Base-by-base conservation (phyloP, 2,113 vertebrate genomes). In the Brachirus orientalis region DNA sequence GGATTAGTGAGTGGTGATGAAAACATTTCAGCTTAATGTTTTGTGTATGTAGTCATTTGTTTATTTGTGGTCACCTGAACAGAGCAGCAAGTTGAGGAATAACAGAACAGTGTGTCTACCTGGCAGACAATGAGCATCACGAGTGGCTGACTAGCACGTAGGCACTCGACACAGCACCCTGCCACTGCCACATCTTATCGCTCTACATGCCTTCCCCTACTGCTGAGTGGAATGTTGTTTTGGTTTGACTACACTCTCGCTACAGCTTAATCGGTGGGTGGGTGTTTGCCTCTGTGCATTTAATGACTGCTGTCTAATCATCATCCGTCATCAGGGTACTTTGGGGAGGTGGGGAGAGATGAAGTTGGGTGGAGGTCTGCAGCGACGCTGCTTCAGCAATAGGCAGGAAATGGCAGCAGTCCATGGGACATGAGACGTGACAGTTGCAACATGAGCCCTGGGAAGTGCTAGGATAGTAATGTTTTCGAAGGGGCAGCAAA, bases 141-240 rank as follows among this genome's bases (percentile, higher is more conserved):
- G 82, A 76, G 77, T 86, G 87, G 84, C 79, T 76, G 72, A 55
- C 60, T 65, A 51, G 84, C 88, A 89, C 87, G 86, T 90, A 89
- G 75, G 79, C 88, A 70, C 70, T 67, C 8, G 16, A 57, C 59
- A 58, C 70, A 79, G 85, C 83, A 70, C 51, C 0, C 72, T 68
- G 84, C 82, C 84, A 82, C 69, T 6, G 35, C 69, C 78, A 44
- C 63, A 44, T 75, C 90, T 86, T 72, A 74, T 81, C 74, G 16
- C 61, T 51, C 59, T 8, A 33, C 80, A 75, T 72, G 75, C 66
- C 63, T 79, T 72, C 65, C 75, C 51, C 59, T 19, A 47, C 53
- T n/a, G 40, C 60, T 20, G 50, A 81, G 65, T 62, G 74, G 68
- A 81, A 76, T 81, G 72, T 84, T 88, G 89, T 87, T 91, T 78